Conservation (phyloP, 2,797 vertebrate species). For the Platalea minor region DNA sequence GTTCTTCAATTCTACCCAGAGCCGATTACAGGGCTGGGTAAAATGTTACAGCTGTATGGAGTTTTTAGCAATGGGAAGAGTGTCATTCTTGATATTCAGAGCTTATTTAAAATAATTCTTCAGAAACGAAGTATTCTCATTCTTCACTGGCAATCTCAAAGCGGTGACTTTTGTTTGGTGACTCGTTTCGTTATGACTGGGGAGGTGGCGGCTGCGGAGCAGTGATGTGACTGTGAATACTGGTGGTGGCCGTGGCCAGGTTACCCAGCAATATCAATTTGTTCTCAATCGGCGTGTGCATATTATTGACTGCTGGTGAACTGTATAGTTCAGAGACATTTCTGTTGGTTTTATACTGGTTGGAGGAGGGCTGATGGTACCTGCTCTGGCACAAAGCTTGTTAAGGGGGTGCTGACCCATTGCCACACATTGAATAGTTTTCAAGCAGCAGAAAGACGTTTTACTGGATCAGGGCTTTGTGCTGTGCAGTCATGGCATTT, state of each 20-base stretch:
- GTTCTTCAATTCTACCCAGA: neutral
- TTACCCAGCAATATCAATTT: neutral
- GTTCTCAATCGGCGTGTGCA: fast-evolving
- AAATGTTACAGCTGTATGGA: neutral
- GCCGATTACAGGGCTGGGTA: neutral
- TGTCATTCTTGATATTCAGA: neutral
- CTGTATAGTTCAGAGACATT: neutral
- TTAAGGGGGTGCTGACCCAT: neutral
- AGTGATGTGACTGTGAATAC: neutral
- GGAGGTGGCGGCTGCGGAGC: neutral
- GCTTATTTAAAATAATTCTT: neutral
- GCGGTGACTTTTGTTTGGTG: neutral
- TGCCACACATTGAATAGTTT: fast-evolving
- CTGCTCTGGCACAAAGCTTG: neutral
- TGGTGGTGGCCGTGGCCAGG: no score
- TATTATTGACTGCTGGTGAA: neutral
- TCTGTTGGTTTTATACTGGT: neutral
- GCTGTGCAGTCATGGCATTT: neutral
- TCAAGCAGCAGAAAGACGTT: fast-evolving
- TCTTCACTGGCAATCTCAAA: neutral
- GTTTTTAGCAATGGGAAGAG: neutral
- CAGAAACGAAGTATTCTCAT: neutral
- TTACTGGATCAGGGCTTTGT: neutral
- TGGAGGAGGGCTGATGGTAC: neutral
- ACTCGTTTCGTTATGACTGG: fast-evolving